phyloP scores from a whole-genome alignment of 2,113 vertebrate species.

The Cettia cetti region DNA sequence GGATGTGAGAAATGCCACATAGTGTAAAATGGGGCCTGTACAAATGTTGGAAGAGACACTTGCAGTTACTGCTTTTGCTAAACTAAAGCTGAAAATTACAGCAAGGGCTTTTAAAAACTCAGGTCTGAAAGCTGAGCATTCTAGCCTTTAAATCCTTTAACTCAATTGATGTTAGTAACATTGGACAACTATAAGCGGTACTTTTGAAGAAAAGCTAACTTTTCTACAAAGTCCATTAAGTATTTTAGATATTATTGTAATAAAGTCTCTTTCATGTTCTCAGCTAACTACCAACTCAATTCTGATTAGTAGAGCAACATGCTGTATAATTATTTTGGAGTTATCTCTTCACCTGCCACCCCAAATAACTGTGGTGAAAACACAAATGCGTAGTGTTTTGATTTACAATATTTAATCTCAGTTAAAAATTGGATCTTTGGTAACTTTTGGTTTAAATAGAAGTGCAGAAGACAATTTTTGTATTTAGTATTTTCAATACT shows the following conservation, averaged over 20 bases:
- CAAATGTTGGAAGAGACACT: neutral
- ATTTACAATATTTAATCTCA: neutral
- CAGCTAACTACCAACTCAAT: neutral
- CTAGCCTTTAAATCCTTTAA: neutral
- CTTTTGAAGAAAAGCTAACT: neutral
- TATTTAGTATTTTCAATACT: neutral
- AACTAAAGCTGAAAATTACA: neutral
- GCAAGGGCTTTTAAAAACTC: neutral
- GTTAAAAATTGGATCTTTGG: neutral
- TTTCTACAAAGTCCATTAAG: neutral
- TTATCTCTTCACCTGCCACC: neutral
- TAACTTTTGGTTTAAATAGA: neutral
- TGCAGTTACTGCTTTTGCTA: neutral
- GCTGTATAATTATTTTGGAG: neutral
- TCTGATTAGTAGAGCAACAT: neutral
- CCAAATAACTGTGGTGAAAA: neutral
- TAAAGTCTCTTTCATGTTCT: neutral
- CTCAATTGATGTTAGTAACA: neutral
- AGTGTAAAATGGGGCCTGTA: neutral
- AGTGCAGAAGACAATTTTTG: neutral
- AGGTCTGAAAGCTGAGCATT: neutral
- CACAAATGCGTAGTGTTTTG: neutral
- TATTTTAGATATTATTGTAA: neutral
- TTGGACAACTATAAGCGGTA: neutral
- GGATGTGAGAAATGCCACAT: neutral